Evolutionary conservation across 2,888 invertebrate species (phyloP), one percentile per base, ranked within the genome.

Genomic region (Gandaritis pyraliata): DNA sequence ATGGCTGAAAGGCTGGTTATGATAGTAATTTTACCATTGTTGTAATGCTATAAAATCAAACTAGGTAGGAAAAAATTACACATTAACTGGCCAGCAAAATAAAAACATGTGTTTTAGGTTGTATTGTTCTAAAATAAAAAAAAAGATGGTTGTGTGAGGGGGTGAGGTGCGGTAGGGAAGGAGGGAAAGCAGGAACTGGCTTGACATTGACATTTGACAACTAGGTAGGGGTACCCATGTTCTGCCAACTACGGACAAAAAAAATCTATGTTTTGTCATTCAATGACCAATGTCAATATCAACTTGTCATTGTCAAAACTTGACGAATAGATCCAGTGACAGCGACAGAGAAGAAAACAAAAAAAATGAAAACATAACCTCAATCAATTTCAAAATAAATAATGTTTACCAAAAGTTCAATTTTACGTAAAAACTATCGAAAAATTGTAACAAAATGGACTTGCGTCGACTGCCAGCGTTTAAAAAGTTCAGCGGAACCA

Each of bases 401-500:
- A 71, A 90, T 89, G 89, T 70, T 84, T 72, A 66, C 61, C 7
- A 80, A 64, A 72, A 83, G 80, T 8, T 73, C 68, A 15, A 69
- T 76, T 78, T 78, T 83, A 29, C 70, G 61, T 39, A 61, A 57
- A 65, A 81, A 83, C 69, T 85, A 83, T 58, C 77, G 65, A 63
- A 86, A 76, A 77, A 68, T 74, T 58, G 38, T 72, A 39, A 60
- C 69, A 67, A 87, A 81, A 81, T 85, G 82, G 81, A 65, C 66
- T 60, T 83, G 76, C 53, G 38, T 72, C 13, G 68, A 70, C 39
- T 82, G 76, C 46, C 41, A 72, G 1, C 83, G 89, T 18, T 57
- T 60, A 15, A 88, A 86, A 76, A 87, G 85, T 73, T 82, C 90
- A 30, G 73, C 72, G 7, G 85, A 85, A 57, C 78, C 82, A 1